A percentile compares a stretch with the other conserved stretches of the same genome.
Conservation (phyloP, 1,140 invertebrate species). For the Mesaphorura yosii region DNA sequence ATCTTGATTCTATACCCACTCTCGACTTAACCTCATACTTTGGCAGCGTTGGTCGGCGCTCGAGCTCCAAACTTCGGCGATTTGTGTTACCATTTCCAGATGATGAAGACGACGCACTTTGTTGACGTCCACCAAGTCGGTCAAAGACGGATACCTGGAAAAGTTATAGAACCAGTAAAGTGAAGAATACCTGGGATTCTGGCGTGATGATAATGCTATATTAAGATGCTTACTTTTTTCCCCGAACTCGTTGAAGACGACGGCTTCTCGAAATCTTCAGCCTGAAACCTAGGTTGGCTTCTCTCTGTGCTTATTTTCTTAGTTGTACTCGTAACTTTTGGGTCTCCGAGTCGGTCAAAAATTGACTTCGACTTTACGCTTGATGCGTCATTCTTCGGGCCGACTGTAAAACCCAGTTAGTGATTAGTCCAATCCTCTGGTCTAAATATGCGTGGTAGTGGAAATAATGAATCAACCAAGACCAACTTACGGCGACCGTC, state of each 20-base stretch:
- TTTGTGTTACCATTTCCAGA: background rate
- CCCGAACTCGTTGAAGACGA: too few relatives aligned
- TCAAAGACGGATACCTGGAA: slow-evolving; percentile 17
- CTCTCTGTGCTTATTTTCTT: background rate
- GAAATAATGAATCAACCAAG: slow-evolving; percentile 1
- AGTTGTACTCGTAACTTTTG: slow-evolving; percentile 8
- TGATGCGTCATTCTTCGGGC: background rate
- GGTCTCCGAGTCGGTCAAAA: slow-evolving; percentile 34
- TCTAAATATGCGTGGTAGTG: background rate
- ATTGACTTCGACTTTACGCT: slow-evolving; percentile 29
- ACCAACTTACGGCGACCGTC: slow-evolving; percentile 33
- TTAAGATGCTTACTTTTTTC: background rate
- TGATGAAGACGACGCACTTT: background rate
- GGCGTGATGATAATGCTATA: background rate
- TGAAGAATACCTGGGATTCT: background rate
- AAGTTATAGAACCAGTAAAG: slow-evolving; percentile 1
- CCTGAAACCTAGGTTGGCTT: too few relatives aligned
- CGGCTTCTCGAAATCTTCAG: background rate
- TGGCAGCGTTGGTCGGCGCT: background rate
- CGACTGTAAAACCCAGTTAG: background rate
- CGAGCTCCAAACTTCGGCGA: background rate
- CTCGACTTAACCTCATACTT: background rate
- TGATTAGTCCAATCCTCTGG: slow-evolving; percentile 17
- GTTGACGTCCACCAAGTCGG: slow-evolving; percentile 12
- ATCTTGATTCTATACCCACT: background rate